These are phyloP conservation scores for Cryptus armator DNA, from an alignment of 2,888 invertebrate genomes.

Conservation along the genomic window DNA sequence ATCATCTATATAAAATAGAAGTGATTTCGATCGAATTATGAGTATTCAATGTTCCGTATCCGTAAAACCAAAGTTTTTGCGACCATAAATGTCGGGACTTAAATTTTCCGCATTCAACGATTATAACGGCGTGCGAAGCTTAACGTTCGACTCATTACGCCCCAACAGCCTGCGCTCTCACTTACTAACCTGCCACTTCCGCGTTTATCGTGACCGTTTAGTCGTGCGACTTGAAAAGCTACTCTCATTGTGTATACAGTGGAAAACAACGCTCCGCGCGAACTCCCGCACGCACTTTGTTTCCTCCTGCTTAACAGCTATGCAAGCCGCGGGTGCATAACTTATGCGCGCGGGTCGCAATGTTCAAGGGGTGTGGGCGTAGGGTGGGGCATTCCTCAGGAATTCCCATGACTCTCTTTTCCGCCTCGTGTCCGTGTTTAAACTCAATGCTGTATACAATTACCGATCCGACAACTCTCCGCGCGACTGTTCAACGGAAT, in stretches of 20 bases:
- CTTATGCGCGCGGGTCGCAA: slow-evolving; percentile 56
- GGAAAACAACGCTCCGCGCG: slow-evolving; percentile 67
- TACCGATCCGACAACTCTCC: slow-evolving; percentile 19
- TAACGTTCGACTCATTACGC: slow-evolving; percentile 67
- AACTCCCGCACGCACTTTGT: slow-evolving; percentile 69
- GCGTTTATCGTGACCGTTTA: slow-evolving; percentile 34
- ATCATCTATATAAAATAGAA: too few relatives aligned
- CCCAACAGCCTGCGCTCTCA: slow-evolving; percentile 67
- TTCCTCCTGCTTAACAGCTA: slow-evolving; percentile 50
- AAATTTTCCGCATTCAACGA: background rate
- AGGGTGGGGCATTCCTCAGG: slow-evolving; percentile 53
- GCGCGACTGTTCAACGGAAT: background rate
- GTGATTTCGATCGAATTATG: too few relatives aligned
- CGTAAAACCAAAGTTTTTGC: too few relatives aligned
- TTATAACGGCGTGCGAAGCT: slow-evolving; percentile 63
- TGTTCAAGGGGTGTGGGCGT: slow-evolving; percentile 47
- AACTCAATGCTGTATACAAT: slow-evolving; percentile 15
- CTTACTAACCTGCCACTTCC: slow-evolving; percentile 73
- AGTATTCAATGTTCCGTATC: too few relatives aligned
- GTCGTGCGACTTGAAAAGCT: slow-evolving; percentile 42
- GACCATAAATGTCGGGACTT: background rate
- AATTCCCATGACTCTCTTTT: slow-evolving; percentile 52
- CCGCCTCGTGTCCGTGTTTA: background rate
- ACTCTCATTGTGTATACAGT: slow-evolving; percentile 14
- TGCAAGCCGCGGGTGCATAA: slow-evolving; percentile 57